Base-by-base conservation (phyloP, 2,888 invertebrate species). In the Phyllotreta striolata region DNA sequence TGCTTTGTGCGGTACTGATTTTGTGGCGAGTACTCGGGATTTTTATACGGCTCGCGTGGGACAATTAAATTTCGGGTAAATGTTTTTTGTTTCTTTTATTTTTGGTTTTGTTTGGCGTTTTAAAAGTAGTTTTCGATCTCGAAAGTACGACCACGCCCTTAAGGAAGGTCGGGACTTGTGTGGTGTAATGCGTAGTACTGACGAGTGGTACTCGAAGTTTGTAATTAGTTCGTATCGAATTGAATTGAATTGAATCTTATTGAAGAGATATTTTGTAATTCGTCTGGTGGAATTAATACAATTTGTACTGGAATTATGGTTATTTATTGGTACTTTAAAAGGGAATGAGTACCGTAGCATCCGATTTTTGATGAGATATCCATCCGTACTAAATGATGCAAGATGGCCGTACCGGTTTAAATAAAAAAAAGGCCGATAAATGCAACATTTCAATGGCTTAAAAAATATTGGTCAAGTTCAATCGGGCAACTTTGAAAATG, bases 381-480 rank as follows among this genome's bases (percentile, higher is more conserved):
- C 38, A 9, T 34, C 49, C 13, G 57, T 58, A 47, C 49, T 40
- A 40, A 8, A 10, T 47, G 47, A 47, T 14, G 57, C 49, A 49
- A 58, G 13, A 24, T 13, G 39, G 7, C 3, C 39, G 39, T 49
- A 58, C 47, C 57, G 10, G 1, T 39, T 46, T 9, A 35, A 8
- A 12, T 35, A 47, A 6, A 44, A 49, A 40, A 34, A 58, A 58
- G 40, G 12, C n/a, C 13, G 35, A 12, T 40, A 59, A 49, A 24
- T 34, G 7, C 56, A 24, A 35, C 13, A 49, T 35, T 47, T 12
- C 13, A 39, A 54, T 40, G 24, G 41, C 35, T 49, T 12, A 51
- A 49, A 59, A n/a, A n/a, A n/a, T n/a, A 41, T 44, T 59, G 59
- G 59, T 59, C 59, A 59, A 59, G 59, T 59, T 51, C 59, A 59